Conservation (phyloP, 2,113 vertebrate species). For the Equus quagga region DNA sequence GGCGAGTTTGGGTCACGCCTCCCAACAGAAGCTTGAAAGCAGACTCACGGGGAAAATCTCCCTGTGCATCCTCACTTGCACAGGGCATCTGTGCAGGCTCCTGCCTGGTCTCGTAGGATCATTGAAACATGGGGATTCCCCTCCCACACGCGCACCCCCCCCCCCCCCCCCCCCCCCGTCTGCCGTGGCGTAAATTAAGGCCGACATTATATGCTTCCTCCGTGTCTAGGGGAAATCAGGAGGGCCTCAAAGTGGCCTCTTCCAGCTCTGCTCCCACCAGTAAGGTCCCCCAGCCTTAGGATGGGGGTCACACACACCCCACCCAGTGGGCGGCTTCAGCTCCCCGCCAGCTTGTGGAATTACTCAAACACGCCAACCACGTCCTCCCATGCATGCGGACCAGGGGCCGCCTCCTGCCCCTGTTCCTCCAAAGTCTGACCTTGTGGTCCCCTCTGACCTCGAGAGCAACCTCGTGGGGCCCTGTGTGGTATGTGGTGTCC, state of each 20-base stretch:
- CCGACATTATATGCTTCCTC: background rate
- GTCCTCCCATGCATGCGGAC: background rate
- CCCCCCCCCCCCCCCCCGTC: no score
- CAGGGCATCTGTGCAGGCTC: background rate
- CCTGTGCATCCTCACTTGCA: no score
- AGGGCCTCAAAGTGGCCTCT: rapidly evolving
- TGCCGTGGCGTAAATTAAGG: background rate
- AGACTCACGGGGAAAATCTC: background rate
- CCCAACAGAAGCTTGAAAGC: background rate
- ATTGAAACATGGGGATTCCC: background rate
- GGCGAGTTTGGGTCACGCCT: background rate
- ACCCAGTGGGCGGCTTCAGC: no score
- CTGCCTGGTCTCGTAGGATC: background rate
- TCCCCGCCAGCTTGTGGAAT: background rate
- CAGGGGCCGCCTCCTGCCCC: background rate
- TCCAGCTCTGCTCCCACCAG: background rate
- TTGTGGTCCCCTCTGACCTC: no score
- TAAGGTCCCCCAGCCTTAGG: background rate
- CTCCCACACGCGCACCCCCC: rapidly evolving
- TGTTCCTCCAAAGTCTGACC: background rate
- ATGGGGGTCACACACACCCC: rapidly evolving
- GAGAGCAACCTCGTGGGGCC: no score
- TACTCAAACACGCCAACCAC: background rate
- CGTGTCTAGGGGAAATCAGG: background rate
- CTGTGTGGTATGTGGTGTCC: no score